phyloP scores from a whole-genome alignment of 2,888 invertebrate genomes.

The Platycnemis pennipes region DNA sequence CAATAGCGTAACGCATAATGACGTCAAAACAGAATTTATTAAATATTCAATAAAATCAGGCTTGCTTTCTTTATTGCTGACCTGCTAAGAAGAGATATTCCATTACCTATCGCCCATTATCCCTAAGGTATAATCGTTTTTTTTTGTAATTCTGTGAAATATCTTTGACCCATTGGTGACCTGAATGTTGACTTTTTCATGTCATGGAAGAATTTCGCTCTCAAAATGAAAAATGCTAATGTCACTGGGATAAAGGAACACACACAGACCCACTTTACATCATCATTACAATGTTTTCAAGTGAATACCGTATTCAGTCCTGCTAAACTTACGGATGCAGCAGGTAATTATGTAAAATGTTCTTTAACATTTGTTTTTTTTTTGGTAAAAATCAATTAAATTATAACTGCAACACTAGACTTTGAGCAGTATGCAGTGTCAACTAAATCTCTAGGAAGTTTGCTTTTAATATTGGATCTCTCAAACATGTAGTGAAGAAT shows the following conservation, averaged over 20 bases:
- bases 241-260: slow-evolving; percentile 86
- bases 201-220: slow-evolving; percentile 84
- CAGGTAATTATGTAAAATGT: too few relatives aligned
- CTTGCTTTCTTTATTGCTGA: too few relatives aligned
- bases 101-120: slow-evolving; percentile 87
- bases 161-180: background rate
- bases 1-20: too few relatives aligned
- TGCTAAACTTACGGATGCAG: slow-evolving; percentile 44
- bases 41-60: too few relatives aligned
- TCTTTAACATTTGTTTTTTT: too few relatives aligned
- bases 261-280: slow-evolving; percentile 86
- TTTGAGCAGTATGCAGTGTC: too few relatives aligned
- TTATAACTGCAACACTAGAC: too few relatives aligned
- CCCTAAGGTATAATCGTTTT: slow-evolving; percentile 85
- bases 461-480: too few relatives aligned
- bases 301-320: slow-evolving; percentile 76
- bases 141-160: background rate
- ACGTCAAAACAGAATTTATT: too few relatives aligned
- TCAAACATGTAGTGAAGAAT: too few relatives aligned
- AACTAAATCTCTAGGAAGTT: too few relatives aligned
- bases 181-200: background rate
- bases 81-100: slow-evolving; percentile 75
- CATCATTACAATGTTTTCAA: slow-evolving; percentile 85
- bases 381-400: too few relatives aligned
- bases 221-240: slow-evolving; percentile 87